phyloP scores from a whole-genome alignment of 2,797 vertebrate genomes.

The Ammospiza maritima region DNA sequence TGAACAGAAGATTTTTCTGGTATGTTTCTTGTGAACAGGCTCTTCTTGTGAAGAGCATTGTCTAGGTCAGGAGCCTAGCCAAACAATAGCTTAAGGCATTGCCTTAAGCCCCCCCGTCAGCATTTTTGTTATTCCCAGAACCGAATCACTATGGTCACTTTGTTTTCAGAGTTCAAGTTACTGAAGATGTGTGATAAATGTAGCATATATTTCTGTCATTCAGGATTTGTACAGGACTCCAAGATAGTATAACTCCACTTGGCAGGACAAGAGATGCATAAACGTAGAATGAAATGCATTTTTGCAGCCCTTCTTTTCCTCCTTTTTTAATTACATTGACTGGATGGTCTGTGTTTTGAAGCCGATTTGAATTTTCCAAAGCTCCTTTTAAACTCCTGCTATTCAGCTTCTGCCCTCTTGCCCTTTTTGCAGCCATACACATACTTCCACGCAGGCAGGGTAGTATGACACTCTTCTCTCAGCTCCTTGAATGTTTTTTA shows the following conservation, averaged over 20 bases:
- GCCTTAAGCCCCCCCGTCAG: background rate
- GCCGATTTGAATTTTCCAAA: background rate
- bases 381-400: background rate
- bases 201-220: background rate
- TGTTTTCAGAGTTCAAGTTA: background rate
- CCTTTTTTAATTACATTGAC: background rate
- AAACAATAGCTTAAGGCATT: background rate
- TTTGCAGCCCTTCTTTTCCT: background rate
- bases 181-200: background rate
- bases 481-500: background rate
- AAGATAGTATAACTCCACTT: background rate
- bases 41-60: background rate
- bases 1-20: background rate
- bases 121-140: background rate
- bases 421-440: background rate
- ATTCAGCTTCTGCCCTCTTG: background rate
- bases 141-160: background rate
- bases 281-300: background rate
- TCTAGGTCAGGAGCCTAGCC: no score
- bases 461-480: background rate
- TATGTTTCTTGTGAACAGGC: background rate
- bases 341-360: background rate
- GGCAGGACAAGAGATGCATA: background rate
- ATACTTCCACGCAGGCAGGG: accelerated
- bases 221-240: background rate